phyloP scores from a whole-genome alignment of 2,888 invertebrate genomes.

The Eumerus sabulonum region DNA sequence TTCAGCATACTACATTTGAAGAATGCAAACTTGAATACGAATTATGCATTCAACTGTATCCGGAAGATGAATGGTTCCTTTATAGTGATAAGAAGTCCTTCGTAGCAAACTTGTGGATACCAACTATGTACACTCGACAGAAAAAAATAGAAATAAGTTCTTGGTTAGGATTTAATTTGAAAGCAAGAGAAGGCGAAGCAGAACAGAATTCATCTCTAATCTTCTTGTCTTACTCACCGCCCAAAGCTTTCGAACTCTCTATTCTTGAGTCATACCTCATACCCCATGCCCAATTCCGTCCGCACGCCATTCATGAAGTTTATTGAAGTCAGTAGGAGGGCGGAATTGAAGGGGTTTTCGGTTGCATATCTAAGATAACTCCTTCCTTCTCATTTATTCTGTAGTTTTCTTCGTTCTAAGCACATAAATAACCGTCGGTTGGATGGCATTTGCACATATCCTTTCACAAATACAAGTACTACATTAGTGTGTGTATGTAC shows the following conservation, averaged over 20 bases:
- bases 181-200: conserved; percentile 2
- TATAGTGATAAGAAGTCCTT: too few species aligned
- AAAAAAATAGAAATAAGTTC: conserved; percentile 23
- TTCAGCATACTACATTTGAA: too few species aligned
- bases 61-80: too few species aligned
- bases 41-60: too few species aligned
- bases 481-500: not conserved
- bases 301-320: conserved; percentile 44
- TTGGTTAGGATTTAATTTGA: conserved; percentile 59
- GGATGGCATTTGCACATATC: conserved; percentile 62
- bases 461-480: conserved; percentile 5
- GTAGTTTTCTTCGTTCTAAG: conserved; percentile 37
- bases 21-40: too few species aligned
- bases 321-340: conserved; percentile 60
- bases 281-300: too few species aligned
- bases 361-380: conserved; percentile 38
- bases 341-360: conserved; percentile 30
- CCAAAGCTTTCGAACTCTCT: too few species aligned
- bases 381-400: conserved; percentile 40
- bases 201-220: conserved; percentile 58
- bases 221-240: conserved; percentile 19
- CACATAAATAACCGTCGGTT: conserved; percentile 64
- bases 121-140: too few species aligned
- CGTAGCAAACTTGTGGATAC: too few species aligned
- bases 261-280: too few species aligned